Conservation (phyloP, 1,140 invertebrate species). For the Neocloeon triangulifer region DNA sequence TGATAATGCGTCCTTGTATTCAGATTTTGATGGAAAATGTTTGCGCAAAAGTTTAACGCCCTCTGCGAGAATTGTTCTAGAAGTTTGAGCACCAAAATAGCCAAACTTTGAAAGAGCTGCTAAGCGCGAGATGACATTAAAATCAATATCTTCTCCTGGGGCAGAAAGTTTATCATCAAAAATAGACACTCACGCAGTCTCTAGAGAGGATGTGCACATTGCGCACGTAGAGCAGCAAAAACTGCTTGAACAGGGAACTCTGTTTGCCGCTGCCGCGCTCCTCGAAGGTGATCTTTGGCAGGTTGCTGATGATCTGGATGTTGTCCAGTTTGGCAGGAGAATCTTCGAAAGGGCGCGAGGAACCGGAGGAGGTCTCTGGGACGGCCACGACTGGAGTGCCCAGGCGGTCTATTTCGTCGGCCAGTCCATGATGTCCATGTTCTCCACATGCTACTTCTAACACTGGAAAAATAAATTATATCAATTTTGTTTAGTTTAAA, state of each 20-base stretch:
- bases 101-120: too few relatives aligned
- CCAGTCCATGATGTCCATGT: not conserved
- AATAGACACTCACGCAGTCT: conserved; percentile 28
- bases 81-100: too few relatives aligned
- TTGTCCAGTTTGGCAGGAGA: conserved; percentile 1
- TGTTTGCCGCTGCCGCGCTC: conserved; percentile 12
- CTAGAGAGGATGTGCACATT: conserved; percentile 32
- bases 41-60: too few relatives aligned
- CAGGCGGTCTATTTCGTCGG: not conserved
- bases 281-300: conserved; percentile 4
- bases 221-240: conserved; percentile 31
- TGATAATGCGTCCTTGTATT: too few relatives aligned
- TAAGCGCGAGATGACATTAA: conserved; percentile 11
- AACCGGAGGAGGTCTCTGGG: conserved; percentile 9
- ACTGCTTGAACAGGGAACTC: conserved; percentile 23
- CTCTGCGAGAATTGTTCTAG: too few relatives aligned
- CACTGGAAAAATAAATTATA: not conserved
- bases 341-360: conserved; percentile 5
- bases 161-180: conserved; percentile 7
- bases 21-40: too few relatives aligned
- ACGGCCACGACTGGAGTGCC: conserved; percentile 3
- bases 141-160: conserved; percentile 10
- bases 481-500: too few relatives aligned
- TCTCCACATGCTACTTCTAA: not conserved
- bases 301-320: conserved; percentile 1